Conservation (phyloP, 2,113 vertebrate genomes). For the Percina caprodes region DNA sequence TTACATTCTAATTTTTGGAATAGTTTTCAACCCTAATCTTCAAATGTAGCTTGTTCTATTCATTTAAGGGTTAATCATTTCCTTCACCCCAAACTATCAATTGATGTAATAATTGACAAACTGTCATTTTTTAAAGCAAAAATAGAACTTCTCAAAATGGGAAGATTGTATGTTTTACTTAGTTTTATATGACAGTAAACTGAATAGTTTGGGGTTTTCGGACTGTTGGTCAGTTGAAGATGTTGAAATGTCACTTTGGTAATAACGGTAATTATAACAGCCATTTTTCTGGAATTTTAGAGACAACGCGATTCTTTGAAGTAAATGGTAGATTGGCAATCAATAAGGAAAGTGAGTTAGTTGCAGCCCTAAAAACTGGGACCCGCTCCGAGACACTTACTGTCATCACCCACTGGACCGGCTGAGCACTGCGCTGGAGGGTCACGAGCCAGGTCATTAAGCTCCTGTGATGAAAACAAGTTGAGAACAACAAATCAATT, state of each 20-base stretch:
- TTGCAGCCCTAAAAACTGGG: not conserved
- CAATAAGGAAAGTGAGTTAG: not conserved
- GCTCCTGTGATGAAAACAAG: slow-evolving; percentile 74
- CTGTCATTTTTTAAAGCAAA: not conserved
- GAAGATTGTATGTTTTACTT: not conserved
- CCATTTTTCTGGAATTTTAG: not conserved
- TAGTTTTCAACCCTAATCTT: not conserved
- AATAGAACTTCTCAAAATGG: not conserved
- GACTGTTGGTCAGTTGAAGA: not conserved
- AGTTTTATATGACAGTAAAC: not conserved
- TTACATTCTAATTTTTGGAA: not conserved
- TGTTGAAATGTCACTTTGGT: not conserved
- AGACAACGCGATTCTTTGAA: not conserved
- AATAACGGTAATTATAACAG: not conserved
- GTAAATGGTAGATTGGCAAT: not conserved
- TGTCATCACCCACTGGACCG: slow-evolving; percentile 85
- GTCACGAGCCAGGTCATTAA: slow-evolving; percentile 85
- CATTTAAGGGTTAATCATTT: not conserved
- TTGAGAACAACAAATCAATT: slow-evolving; percentile 29
- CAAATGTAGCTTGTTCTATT: not conserved
- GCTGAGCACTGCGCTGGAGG: slow-evolving; percentile 86
- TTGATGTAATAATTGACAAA: too few relatives aligned
- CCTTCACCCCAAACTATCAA: too few relatives aligned
- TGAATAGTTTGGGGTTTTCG: not conserved
- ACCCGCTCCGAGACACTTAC: slow-evolving; percentile 66